Evolutionary conservation across 2,888 invertebrate species (phyloP).

Genomic region (Drosophila prolongata): DNA sequence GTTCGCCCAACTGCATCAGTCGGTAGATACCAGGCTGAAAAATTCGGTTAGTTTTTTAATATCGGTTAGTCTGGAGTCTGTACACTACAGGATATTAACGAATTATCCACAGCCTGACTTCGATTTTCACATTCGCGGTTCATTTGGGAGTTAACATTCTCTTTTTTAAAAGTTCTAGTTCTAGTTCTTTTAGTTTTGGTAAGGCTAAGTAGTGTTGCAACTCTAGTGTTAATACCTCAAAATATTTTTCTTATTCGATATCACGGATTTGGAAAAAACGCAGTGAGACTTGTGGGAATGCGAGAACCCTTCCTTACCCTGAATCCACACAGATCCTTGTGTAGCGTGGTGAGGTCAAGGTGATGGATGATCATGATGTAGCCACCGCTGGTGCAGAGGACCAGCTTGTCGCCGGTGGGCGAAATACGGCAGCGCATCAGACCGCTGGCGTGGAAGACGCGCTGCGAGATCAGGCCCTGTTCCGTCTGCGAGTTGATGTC

Average conservation of each 20-base stretch:
- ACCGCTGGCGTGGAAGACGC: constrained; percentile 93
- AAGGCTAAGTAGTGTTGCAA: neutral
- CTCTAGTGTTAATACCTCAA: constrained; percentile 13
- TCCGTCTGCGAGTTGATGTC: constrained; percentile 95
- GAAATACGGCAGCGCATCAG: constrained; percentile 91
- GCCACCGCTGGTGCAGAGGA: constrained; percentile 95
- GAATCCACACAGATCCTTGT: constrained; percentile 92
- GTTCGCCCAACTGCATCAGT: constrained; percentile 94
- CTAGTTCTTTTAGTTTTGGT: too few relatives aligned
- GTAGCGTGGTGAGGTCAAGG: constrained; percentile 91
- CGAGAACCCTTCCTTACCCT: constrained; percentile 86
- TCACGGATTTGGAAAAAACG: too few relatives aligned
- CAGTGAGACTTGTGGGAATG: too few relatives aligned
- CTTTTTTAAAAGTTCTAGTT: too few relatives aligned
- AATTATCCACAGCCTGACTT: neutral
- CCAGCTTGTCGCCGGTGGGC: constrained; percentile 93
- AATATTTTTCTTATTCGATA: too few relatives aligned
- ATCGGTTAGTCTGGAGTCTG: too few relatives aligned
- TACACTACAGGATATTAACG: neutral
- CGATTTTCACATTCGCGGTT: too few relatives aligned
- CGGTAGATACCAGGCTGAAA: constrained; percentile 93
- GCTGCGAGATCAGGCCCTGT: constrained; percentile 90
- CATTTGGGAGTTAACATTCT: too few relatives aligned
- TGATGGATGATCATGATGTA: constrained; percentile 95
- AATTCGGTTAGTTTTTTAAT: neutral